Evolutionary conservation across 2,888 invertebrate genomes (phyloP).

Genomic region (Amblyteles armatorius): DNA sequence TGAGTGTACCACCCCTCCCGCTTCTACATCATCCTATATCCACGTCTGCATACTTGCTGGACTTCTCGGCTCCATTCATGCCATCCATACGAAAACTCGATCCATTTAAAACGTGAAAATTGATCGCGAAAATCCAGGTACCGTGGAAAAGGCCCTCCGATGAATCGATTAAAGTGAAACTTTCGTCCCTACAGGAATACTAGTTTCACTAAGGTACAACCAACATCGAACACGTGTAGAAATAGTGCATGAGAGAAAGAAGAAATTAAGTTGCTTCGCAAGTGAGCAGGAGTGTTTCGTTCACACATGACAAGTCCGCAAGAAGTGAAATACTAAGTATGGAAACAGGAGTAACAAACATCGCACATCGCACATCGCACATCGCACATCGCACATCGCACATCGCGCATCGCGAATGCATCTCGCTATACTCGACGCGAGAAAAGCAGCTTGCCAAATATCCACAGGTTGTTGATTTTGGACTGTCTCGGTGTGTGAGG

Average conservation of each 20-base stretch:
- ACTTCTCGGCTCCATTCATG: conserved; percentile 4
- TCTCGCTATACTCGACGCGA: conserved; percentile 39
- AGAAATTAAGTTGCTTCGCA: too few species aligned
- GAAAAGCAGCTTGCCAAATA: conserved; percentile 82
- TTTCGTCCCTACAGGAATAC: neutral
- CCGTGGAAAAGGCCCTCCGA: neutral
- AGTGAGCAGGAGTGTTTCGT: too few species aligned
- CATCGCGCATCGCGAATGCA: conserved; percentile 17
- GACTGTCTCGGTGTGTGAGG: conserved; percentile 18
- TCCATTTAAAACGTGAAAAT: neutral
- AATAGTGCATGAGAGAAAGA: too few species aligned
- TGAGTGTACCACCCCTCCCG: conserved; percentile 37
- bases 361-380: neutral
- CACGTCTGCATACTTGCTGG: conserved; percentile 11
- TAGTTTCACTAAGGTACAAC: neutral
- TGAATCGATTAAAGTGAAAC: neutral
- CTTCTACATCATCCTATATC: neutral
- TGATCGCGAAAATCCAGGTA: neutral
- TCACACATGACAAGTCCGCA: too few species aligned
- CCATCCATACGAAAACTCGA: neutral
- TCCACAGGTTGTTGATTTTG: conserved; percentile 83
- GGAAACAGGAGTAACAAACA: neutral
- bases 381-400: too few species aligned
- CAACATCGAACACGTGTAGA: neutral
- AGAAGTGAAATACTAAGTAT: neutral